These are phyloP conservation scores for Caenorhabditis sp. DNA, from an alignment of 2,888 invertebrate species.

Conservation along the genomic window DNA sequence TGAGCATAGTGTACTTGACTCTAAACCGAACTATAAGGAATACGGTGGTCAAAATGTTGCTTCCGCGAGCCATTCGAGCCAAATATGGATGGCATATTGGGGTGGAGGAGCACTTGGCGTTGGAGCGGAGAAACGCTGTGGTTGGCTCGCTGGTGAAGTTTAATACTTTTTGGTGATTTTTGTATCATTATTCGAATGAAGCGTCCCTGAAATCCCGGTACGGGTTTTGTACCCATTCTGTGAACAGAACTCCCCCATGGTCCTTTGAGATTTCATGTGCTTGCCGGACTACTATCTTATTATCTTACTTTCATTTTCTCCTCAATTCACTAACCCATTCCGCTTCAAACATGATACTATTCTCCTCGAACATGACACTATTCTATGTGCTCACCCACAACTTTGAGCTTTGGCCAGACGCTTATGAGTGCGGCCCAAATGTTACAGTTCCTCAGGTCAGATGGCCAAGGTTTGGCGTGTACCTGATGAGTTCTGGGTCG, in stretches of 20 bases:
- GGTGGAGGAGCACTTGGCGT: constrained; percentile 6
- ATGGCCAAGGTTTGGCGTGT: neutral
- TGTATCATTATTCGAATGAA: too few species aligned
- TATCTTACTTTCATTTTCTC: too few species aligned
- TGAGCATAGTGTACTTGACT: neutral
- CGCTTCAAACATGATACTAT: neutral
- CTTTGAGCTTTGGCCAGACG: neutral
- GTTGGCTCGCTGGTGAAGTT: neutral
- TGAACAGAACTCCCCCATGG: too few species aligned
- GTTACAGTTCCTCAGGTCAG: neutral
- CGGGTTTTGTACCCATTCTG: too few species aligned
- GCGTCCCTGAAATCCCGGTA: too few species aligned
- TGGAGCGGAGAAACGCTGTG: neutral
- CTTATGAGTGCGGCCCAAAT: neutral
- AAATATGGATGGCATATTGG: constrained; percentile 11
- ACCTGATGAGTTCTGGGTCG: neutral
- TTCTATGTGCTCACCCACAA: neutral
- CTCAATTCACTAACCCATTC: neutral
- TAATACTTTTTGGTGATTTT: constrained; percentile 1
- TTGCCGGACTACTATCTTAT: too few species aligned
- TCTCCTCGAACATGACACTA: neutral
- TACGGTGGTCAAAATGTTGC: constrained; percentile 10
- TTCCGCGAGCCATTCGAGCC: neutral
- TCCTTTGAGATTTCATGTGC: too few species aligned
- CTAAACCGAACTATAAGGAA: constrained; percentile 11